These are phyloP conservation scores for Phylloscopus collybita DNA, from an alignment of 2,797 vertebrate species.

Conservation along the genomic window DNA sequence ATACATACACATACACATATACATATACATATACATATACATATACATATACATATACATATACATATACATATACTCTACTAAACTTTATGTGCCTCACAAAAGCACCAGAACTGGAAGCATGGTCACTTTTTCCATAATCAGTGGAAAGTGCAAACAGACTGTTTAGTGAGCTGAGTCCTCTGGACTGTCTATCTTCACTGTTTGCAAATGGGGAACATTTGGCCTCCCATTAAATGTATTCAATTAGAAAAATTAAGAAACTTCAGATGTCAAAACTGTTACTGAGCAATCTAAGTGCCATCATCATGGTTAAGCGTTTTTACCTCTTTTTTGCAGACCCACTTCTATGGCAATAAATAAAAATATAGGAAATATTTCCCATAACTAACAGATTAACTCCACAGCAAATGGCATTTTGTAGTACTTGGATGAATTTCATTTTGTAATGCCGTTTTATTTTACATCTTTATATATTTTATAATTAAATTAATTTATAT, in stretches of 20 bases:
- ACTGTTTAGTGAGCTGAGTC: background rate
- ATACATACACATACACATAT: too few relatives aligned
- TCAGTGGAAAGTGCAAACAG: background rate
- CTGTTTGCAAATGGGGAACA: background rate
- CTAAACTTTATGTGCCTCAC: background rate
- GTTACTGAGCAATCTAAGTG: background rate
- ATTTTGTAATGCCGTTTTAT: background rate
- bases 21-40: too few relatives aligned
- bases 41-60: too few relatives aligned
- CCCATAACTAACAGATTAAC: background rate
- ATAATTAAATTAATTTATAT: background rate
- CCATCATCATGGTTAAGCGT: background rate
- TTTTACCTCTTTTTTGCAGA: background rate
- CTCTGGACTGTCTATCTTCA: background rate
- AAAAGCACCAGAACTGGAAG: background rate
- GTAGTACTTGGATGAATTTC: background rate
- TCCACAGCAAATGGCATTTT: background rate
- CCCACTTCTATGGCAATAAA: background rate
- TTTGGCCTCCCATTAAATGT: background rate
- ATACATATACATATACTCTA: too few relatives aligned
- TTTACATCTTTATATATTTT: background rate
- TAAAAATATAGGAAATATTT: background rate
- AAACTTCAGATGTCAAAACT: background rate
- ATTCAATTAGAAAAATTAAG: background rate
- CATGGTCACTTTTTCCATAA: background rate